A percentile compares a stretch with the other conserved stretches of the same genome.
Conservation (phyloP, 2,113 vertebrate genomes). For the Struthio camelus region DNA sequence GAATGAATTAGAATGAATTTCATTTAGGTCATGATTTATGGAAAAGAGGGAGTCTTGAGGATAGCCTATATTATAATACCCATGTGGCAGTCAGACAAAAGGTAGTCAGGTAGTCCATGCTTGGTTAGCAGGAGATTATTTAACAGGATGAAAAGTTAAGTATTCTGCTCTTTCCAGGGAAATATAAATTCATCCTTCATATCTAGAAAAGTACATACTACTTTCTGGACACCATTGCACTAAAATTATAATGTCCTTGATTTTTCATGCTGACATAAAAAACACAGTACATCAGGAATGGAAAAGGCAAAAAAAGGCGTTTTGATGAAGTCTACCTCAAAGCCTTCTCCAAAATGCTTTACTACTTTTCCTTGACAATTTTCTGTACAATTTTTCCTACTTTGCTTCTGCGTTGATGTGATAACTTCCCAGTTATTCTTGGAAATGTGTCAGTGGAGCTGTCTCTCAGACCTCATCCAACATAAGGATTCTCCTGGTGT, state of each 20-base stretch:
- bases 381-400: not conserved
- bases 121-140: not conserved
- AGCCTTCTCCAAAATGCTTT: not conserved
- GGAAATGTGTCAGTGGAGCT: not conserved
- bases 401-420: not conserved
- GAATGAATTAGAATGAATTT: not conserved
- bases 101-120: not conserved
- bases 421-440: not conserved
- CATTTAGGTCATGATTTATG: conserved; percentile 2
- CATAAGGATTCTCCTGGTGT: not conserved
- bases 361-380: not conserved
- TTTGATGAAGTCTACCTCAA: not conserved
- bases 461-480: not conserved
- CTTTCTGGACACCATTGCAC: not conserved
- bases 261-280: not conserved
- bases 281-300: not conserved
- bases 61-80: not conserved
- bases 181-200: not conserved
- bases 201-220: not conserved
- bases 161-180: not conserved
- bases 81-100: not conserved
- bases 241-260: not conserved
- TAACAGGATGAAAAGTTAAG: not conserved
- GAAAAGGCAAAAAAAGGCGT: not conserved
- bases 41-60: not conserved